Percentiles rank a stretch among this genome's conserved stretches.
phyloP scores from a whole-genome alignment of 2,888 invertebrate species.

The Trilocha varians region DNA sequence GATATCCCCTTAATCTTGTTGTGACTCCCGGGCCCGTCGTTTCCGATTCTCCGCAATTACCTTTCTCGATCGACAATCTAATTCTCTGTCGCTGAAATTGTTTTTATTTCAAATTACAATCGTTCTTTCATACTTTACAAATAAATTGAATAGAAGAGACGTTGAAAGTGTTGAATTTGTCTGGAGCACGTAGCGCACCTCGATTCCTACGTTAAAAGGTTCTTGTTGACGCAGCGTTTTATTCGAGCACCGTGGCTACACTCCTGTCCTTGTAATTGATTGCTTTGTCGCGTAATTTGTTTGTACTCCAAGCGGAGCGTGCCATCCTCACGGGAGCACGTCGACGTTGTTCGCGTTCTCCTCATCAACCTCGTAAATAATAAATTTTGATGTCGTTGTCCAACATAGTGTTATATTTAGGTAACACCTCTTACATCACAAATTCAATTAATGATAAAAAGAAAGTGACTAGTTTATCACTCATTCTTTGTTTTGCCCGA shows the following conservation, averaged over 20 bases:
- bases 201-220: slow-evolving; percentile 58
- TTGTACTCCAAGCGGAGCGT: slow-evolving; percentile 46
- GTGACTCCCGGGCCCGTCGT: slow-evolving; percentile 54
- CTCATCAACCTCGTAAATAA: slow-evolving; percentile 62
- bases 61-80: slow-evolving; percentile 64
- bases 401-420: too few relatives aligned
- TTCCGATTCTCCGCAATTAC: slow-evolving; percentile 60
- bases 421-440: too few relatives aligned
- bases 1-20: slow-evolving; percentile 64
- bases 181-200: slow-evolving; percentile 49
- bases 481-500: too few relatives aligned
- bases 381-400: slow-evolving; percentile 31
- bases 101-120: slow-evolving; percentile 42
- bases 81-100: slow-evolving; percentile 49
- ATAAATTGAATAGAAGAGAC: slow-evolving; percentile 17
- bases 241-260: slow-evolving; percentile 58
- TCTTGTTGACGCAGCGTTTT: slow-evolving; percentile 70
- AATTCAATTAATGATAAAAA: too few relatives aligned
- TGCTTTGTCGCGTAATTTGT: slow-evolving; percentile 73
- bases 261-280: slow-evolving; percentile 70
- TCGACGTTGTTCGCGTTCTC: slow-evolving; percentile 45
- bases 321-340: slow-evolving; percentile 54
- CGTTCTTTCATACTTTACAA: slow-evolving; percentile 2
- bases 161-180: slow-evolving; percentile 38
- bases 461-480: too few relatives aligned